phyloP scores from a whole-genome alignment of 2,888 invertebrate genomes.

The Nebria brevicollis region DNA sequence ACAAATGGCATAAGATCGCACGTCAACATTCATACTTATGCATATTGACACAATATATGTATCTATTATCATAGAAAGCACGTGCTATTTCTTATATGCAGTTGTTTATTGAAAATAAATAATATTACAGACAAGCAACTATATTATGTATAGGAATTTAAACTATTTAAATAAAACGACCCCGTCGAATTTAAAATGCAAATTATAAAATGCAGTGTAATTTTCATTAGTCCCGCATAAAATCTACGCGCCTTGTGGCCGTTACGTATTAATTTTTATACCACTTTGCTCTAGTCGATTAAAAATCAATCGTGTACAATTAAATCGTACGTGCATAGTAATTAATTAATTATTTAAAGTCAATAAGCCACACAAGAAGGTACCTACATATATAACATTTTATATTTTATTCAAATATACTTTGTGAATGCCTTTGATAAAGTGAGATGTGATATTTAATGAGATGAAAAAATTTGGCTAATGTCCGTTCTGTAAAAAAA shows the following conservation, averaged over 20 bases:
- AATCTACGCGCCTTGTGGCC: not conserved
- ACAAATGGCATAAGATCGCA: no score
- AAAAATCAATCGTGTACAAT: not conserved
- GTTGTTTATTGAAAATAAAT: no score
- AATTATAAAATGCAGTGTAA: not conserved
- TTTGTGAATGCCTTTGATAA: no score
- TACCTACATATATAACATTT: not conserved
- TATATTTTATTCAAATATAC: not conserved
- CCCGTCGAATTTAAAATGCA: not conserved
- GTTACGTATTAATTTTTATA: not conserved
- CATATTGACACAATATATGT: no score
- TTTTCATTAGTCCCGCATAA: not conserved
- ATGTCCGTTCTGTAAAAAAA: not conserved
- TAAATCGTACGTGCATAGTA: not conserved
- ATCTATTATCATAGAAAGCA: no score
- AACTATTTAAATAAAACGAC: not conserved
- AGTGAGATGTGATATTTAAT: not conserved
- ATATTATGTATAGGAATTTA: not conserved
- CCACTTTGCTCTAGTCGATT: not conserved
- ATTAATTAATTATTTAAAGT: not conserved
- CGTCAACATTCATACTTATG: no score
- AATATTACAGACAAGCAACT: not conserved
- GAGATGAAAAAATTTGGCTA: not conserved
- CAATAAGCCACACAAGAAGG: not conserved
- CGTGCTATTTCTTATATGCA: no score